Base-by-base conservation (phyloP, 2,888 invertebrate species). In the Lasius fuliginosus region DNA sequence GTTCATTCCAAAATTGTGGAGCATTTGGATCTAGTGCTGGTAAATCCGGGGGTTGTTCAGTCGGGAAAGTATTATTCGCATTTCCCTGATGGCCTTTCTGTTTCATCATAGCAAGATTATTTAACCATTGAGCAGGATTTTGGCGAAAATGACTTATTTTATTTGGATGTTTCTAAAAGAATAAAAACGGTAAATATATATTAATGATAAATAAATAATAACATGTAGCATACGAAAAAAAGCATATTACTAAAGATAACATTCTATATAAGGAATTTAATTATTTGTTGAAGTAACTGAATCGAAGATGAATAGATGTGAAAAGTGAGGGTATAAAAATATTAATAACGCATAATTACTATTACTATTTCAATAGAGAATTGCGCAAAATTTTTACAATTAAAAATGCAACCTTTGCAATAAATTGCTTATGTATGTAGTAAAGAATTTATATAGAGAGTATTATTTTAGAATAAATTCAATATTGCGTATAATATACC, bases 141-240 rank as follows among this genome's bases (percentile, higher is more conserved):
- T 98, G 98, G 92, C 98, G 96, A 94, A 98, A 97, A 94, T 98
- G 98, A 81, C 97, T 97, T 94, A 97, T 97, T 96, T 99, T 99
- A 91, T 98, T 96, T 4, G 98, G 98, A 95, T 98, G 98, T 96
- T 98, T 99, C 97, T 98, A 96, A 84, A 96, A 96, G 92, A 86
- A 87, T 69, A 84, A 73, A 79, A 81, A 81, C 0, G 23, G 0
- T 62, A 73, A 49, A 71, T 62, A 60, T 56, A 30, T 46, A 81
- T 81, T 81, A 81, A 79, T 79, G 33, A 8, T 65, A 64, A 68
- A 83, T 36, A 33, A 62, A 58, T 60, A 27, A 76, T 49, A 82
- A 71, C 1, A 4, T 62, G 6, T 67, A 6, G 12, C 3, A 36
- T 27, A 33, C 27, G 6, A 5, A n/a, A 65, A 53, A 53, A 11